phyloP scores from a whole-genome alignment of 2,113 vertebrate species.

The Entelurus aequoreus region DNA sequence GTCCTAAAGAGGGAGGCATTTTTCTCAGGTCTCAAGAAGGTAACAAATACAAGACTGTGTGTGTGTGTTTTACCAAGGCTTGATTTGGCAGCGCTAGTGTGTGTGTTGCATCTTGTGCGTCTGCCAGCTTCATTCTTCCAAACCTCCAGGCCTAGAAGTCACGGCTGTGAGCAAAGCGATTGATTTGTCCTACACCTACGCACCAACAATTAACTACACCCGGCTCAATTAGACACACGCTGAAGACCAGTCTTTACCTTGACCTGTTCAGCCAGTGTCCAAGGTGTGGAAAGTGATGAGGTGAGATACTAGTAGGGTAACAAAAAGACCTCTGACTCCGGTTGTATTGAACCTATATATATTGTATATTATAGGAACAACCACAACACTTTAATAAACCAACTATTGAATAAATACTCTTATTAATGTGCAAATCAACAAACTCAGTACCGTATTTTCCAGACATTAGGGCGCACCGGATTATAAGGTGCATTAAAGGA shows the following conservation, averaged over 20 bases:
- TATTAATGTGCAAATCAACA: too few relatives aligned
- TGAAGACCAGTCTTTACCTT: conserved; percentile 62
- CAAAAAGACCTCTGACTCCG: conserved; percentile 17
- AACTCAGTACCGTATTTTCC: too few relatives aligned
- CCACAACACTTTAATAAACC: too few relatives aligned
- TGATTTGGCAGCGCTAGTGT: conserved; percentile 40
- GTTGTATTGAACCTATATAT: conserved; percentile 19
- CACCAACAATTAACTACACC: conserved; percentile 79
- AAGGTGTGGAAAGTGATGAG: conserved; percentile 12
- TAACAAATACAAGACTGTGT: too few relatives aligned
- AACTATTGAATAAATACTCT: too few relatives aligned
- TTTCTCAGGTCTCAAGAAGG: too few relatives aligned
- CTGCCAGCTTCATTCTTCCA: conserved; percentile 58
- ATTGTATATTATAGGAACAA: not conserved
- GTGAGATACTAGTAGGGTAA: conserved; percentile 2
- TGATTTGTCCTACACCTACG: conserved; percentile 75
- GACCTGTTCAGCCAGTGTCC: conserved; percentile 41
- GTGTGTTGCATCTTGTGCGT: conserved; percentile 33
- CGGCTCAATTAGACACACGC: conserved; percentile 75
- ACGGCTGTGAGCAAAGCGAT: conserved; percentile 75
- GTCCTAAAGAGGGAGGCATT: too few relatives aligned
- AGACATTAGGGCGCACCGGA: too few relatives aligned
- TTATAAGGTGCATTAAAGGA: too few relatives aligned
- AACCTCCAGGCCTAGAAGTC: conserved; percentile 68
- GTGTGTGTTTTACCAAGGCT: conserved; percentile 38